These are phyloP conservation scores for Beris chalybata DNA, from an alignment of 2,888 invertebrate species.

Conservation along the genomic window DNA sequence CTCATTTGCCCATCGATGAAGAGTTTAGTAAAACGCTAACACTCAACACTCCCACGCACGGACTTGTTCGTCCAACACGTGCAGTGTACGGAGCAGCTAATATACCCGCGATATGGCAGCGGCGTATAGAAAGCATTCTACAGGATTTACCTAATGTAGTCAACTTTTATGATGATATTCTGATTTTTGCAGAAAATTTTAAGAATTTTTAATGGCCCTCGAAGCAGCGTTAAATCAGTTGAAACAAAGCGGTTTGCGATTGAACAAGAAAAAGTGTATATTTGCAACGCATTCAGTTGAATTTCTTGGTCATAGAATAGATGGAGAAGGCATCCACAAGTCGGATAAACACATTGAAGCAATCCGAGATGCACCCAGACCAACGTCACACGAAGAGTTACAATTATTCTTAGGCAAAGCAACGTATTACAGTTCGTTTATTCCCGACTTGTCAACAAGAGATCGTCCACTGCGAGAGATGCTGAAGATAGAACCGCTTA, in stretches of 20 bases:
- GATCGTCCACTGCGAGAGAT: slow-evolving; percentile 15
- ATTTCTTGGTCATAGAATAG: slow-evolving; percentile 36
- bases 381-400: slow-evolving; percentile 8
- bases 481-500: not conserved
- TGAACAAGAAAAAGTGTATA: slow-evolving; percentile 33
- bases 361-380: slow-evolving; percentile 26
- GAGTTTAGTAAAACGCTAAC: slow-evolving; percentile 26
- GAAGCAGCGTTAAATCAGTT: not conserved
- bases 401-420: slow-evolving; percentile 21
- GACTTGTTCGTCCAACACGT: slow-evolving; percentile 30
- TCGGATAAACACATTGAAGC: slow-evolving; percentile 36
- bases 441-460: not conserved
- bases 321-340: slow-evolving; percentile 31
- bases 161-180: slow-evolving; percentile 33
- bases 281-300: slow-evolving; percentile 28
- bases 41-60: slow-evolving; percentile 33
- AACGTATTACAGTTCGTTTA: slow-evolving; percentile 13
- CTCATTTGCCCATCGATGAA: slow-evolving; percentile 35
- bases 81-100: slow-evolving; percentile 61
- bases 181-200: slow-evolving; percentile 34
- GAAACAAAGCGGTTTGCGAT: slow-evolving; percentile 21
- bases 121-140: slow-evolving; percentile 32
- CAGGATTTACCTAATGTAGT: slow-evolving; percentile 26
- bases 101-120: slow-evolving; percentile 28
- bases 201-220: slow-evolving; percentile 21